A percentile compares a stretch with the other conserved stretches of the same genome.
phyloP scores from a whole-genome alignment of 2,797 vertebrate species.

The Pangasius macronema region DNA sequence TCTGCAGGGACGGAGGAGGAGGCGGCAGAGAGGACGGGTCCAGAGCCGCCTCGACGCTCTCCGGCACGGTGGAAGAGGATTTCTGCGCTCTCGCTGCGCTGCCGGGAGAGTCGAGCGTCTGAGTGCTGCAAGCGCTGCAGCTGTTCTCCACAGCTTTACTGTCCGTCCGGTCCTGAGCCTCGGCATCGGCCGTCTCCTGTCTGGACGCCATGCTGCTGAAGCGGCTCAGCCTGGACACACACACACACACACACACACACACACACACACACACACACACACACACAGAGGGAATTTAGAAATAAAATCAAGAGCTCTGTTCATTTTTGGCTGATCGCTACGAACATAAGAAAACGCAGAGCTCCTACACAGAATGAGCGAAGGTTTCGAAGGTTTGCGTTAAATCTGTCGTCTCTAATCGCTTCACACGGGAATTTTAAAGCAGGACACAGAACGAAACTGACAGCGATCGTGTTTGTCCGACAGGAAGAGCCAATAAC shows the following conservation, averaged over 20 bases:
- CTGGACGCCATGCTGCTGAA: slow-evolving; percentile 96
- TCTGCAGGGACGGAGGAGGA: slow-evolving; percentile 83
- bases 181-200: slow-evolving; percentile 90
- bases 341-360: too few relatives aligned
- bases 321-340: too few relatives aligned
- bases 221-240: slow-evolving; percentile 76
- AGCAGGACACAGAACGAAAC: not conserved
- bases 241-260: not conserved
- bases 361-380: too few relatives aligned
- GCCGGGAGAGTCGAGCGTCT: slow-evolving; percentile 72
- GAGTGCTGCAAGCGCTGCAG: slow-evolving; percentile 62
- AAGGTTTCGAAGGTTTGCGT: too few relatives aligned
- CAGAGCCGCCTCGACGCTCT: slow-evolving; percentile 85
- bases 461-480: not conserved
- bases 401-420: too few relatives aligned
- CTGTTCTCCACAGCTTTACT: slow-evolving; percentile 79
- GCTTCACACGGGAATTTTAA: not conserved
- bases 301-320: not conserved
- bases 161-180: slow-evolving; percentile 72
- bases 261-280: not conserved
- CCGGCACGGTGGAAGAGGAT: slow-evolving; percentile 83
- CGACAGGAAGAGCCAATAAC: not conserved
- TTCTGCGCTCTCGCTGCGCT: slow-evolving; percentile 79
- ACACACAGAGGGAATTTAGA: not conserved
- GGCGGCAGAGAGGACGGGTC: slow-evolving; percentile 95